Evolutionary conservation across 1,140 invertebrate species (phyloP), one percentile per base, ranked within the genome.

Genomic region (Brachionus sp.): DNA sequence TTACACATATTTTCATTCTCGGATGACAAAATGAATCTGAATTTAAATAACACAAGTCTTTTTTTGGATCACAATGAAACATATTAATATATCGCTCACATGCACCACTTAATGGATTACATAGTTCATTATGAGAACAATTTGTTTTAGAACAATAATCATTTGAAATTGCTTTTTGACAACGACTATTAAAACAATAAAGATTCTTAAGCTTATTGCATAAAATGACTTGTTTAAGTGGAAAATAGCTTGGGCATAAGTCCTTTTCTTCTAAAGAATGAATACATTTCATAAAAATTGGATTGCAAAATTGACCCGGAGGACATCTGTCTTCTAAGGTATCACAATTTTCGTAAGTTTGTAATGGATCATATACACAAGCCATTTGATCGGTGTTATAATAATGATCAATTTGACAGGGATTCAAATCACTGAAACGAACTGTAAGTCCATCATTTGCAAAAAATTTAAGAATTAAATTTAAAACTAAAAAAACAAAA

Each of bases 1-100:
- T 39, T 4, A 70, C 37, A 39, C 66, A 70, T 16, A 70, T 39
- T 16, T 70, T 37, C 66, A 70, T 70, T 70, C 16, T 13, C 16
- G 66, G 66, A 33, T 70, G 66, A 70, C 66, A 70, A 23, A 39
- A 70, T 70, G 66, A 70, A 7, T 70, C 35, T 10, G 66, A 70
- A 19, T 37, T 70, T 42, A 70, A 12, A 16, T 70, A 70, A 33
- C 66, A 70, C 35, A 70, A 16, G 19, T 70, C 66, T 16, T 35
- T 39, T 13, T n/a, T 19, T 1, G 66, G 66, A 70, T 70, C 35
- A 42, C 66, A 70, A 12, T 19, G 7, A 39, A 19, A 39, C 19
- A 9, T 70, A 6, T 6, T 19, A 7, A 70, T 7, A 42, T 2
- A 19, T 70, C 66, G 42, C n/a, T 70, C 66, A 16, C 66, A 70